Conservation (phyloP, 2,888 invertebrate species). For the Scaptomyza cyrtandrae region DNA sequence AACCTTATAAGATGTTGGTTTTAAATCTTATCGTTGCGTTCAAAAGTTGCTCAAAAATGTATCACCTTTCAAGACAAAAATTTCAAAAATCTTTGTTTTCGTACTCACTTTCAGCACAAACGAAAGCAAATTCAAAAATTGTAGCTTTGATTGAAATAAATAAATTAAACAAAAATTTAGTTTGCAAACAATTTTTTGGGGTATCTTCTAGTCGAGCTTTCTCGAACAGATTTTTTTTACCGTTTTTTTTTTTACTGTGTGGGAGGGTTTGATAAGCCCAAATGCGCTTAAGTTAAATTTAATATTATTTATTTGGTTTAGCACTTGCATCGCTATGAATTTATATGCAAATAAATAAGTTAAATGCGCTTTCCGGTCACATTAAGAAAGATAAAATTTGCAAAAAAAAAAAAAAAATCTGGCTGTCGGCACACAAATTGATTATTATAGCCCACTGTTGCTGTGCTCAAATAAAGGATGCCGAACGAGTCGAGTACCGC, state of each 20-base stretch:
- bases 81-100: not conserved
- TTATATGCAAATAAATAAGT: constrained; percentile 8
- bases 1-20: too few species aligned
- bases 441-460: constrained; percentile 43
- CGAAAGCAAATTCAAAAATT: not conserved
- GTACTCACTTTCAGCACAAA: not conserved
- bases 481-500: constrained; percentile 7
- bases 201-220: not conserved
- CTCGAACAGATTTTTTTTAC: not conserved
- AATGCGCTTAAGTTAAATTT: constrained; percentile 19
- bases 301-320: constrained; percentile 14
- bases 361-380: constrained; percentile 44
- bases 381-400: constrained; percentile 31
- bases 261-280: constrained; percentile 42
- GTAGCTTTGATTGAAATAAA: not conserved
- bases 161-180: not conserved
- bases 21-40: too few species aligned
- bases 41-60: too few species aligned
- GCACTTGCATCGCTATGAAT: not conserved
- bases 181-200: not conserved
- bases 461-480: constrained; percentile 38
- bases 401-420: not conserved
- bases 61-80: too few species aligned
- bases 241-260: constrained; percentile 25
- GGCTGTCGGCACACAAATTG: constrained; percentile 17